phyloP scores from a whole-genome alignment of 1,140 invertebrate species.

The Yoshiicerus persimilis region DNA sequence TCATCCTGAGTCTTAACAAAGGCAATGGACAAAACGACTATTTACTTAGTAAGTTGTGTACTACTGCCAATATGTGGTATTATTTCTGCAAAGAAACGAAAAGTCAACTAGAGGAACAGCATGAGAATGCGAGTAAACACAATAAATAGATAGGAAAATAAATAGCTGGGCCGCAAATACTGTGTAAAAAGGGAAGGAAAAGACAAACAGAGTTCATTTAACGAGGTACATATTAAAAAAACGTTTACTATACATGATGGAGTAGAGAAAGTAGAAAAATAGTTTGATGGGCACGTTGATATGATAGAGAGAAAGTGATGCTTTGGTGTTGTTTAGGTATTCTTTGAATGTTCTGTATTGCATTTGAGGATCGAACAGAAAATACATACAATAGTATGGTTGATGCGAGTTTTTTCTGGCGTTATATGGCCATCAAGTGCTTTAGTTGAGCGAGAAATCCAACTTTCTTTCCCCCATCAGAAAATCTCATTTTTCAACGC shows the following conservation, averaged over 20 bases:
- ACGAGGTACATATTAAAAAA: too few species aligned
- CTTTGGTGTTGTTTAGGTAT: neutral
- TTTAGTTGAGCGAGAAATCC: neutral
- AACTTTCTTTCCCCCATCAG: neutral
- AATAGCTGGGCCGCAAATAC: too few species aligned
- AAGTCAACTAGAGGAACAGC: neutral
- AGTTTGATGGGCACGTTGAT: neutral
- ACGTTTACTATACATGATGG: too few species aligned
- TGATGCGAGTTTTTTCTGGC: neutral
- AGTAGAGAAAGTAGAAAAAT: neutral
- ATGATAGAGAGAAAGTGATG: neutral
- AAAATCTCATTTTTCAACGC: neutral
- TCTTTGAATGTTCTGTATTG: neutral
- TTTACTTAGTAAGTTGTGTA: too few species aligned
- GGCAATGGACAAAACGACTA: neutral
- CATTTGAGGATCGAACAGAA: neutral
- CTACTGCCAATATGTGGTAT: neutral
- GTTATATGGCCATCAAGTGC: neutral
- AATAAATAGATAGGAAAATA: neutral
- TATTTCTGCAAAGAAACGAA: neutral
- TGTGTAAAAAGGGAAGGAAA: too few species aligned
- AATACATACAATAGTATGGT: neutral
- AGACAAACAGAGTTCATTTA: neutral
- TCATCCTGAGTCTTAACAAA: too few species aligned
- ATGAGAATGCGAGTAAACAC: neutral